phyloP scores from a whole-genome alignment of 1,140 invertebrate genomes.

The Sminthurides bifidus region DNA sequence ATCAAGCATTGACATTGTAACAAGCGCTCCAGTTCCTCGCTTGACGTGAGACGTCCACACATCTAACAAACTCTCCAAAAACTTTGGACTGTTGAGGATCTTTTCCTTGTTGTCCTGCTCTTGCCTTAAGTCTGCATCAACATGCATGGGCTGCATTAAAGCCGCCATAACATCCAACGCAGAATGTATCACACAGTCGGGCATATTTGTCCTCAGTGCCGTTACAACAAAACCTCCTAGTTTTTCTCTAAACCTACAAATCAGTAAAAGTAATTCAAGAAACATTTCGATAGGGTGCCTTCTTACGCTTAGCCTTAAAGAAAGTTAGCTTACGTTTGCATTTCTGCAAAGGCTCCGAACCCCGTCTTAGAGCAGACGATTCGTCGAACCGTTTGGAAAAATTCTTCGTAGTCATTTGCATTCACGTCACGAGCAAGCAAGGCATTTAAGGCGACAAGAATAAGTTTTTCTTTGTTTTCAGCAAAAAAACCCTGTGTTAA shows the following conservation, averaged over 20 bases:
- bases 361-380: constrained; percentile 94
- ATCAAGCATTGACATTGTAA: constrained; percentile 83
- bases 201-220: constrained; percentile 60
- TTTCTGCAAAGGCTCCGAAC: constrained; percentile 85
- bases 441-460: constrained; percentile 62
- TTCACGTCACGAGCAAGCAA: constrained; percentile 61
- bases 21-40: constrained; percentile 46
- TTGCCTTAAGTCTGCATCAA: constrained; percentile 82
- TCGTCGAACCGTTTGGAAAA: constrained; percentile 85
- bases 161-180: constrained; percentile 95
- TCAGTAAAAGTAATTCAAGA: neutral
- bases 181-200: constrained; percentile 83
- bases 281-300: neutral
- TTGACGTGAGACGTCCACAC: constrained; percentile 87
- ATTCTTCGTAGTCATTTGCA: constrained; percentile 56
- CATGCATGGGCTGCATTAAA: constrained; percentile 97
- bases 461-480: constrained; percentile 96
- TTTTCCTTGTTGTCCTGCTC: constrained; percentile 97
- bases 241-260: constrained; percentile 73
- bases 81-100: constrained; percentile 78
- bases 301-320: no score
- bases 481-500: constrained; percentile 73
- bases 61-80: constrained; percentile 83
- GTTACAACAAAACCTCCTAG: constrained; percentile 82
- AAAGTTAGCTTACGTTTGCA: constrained; percentile 54